Conservation (phyloP, 2,888 invertebrate species). For the Synanthedon andrenaeformis region DNA sequence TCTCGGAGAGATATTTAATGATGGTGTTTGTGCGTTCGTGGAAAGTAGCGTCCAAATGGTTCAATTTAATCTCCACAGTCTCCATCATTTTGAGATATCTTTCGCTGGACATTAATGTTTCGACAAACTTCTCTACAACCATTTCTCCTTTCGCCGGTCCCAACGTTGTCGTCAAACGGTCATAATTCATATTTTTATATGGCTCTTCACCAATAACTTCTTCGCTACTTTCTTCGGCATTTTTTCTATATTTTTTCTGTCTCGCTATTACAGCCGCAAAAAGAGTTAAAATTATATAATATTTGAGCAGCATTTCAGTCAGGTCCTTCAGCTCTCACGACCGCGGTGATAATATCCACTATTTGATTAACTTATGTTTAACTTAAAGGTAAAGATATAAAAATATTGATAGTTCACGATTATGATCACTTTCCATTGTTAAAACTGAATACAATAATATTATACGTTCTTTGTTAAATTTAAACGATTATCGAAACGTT, state of each 20-base stretch:
- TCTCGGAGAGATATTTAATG: constrained; percentile 40
- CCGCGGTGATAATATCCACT: constrained; percentile 2
- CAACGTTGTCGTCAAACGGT: constrained; percentile 11
- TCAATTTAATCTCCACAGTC: constrained; percentile 36
- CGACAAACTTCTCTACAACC: constrained; percentile 48
- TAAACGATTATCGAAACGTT: no score
- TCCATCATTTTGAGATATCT: constrained; percentile 48
- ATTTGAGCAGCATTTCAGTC: constrained; percentile 13
- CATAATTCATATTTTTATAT: background rate
- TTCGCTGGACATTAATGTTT: constrained; percentile 46
- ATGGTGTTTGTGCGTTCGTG: constrained; percentile 42
- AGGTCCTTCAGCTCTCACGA: constrained; percentile 7
- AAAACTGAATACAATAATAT: no score
- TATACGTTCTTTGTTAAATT: no score
- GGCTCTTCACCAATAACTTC: background rate
- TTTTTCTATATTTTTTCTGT: background rate
- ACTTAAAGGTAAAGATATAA: constrained; percentile 9
- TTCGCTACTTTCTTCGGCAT: background rate
- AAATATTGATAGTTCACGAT: constrained; percentile 6
- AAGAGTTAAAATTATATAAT: constrained; percentile 8
- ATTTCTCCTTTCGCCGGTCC: constrained; percentile 21
- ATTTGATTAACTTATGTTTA: constrained; percentile 8
- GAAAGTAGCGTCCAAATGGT: constrained; percentile 35
- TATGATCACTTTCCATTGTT: background rate
- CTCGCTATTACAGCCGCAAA: constrained; percentile 1